Evolutionary conservation across 2,888 invertebrate species (phyloP), one percentile per base, ranked within the genome.

Genomic region (Eurois occulta): DNA sequence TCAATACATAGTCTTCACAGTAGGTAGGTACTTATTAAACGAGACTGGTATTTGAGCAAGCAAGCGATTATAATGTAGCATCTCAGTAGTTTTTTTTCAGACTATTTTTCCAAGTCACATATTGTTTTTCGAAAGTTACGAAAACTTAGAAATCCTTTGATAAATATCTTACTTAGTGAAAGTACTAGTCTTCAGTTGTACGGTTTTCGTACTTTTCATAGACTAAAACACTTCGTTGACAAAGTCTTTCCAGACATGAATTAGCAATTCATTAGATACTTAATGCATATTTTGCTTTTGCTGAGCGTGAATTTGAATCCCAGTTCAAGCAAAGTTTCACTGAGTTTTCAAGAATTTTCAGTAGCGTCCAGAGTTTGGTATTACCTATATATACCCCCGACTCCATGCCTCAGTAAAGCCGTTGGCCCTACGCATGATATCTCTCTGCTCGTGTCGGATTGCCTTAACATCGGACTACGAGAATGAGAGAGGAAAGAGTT

Each of bases 41-140:
- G 16, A 55, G 41, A 16, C 16, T 72, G 58, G 21, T 38, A 35
- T 46, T 58, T 72, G 35, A 46, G 21, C 43, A 46, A 28, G 24
- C 58, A 35, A 46, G 58, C 73, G 38, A 11, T n/a, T 28, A 70
- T 32, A 69, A 74, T 71, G n/a, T 74, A 32, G n/a, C 6, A 6
- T 10, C 32, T 38, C 6, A 48, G 24, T 32, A 18, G 11, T 32
- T 41, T 48, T 69, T n/a, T 58, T 16, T 58, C 28, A 58, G 28
- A 28, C 13, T n/a, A n/a, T 38, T n/a, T n/a, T n/a, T n/a, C n/a
- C n/a, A n/a, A n/a, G n/a, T n/a, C n/a, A n/a, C n/a, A n/a, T n/a
- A n/a, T n/a, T n/a, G n/a, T n/a, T n/a, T n/a, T n/a, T n/a, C n/a
- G n/a, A n/a, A n/a, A n/a, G n/a, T n/a, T n/a, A n/a, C n/a, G n/a